Base-by-base conservation (phyloP, 2,888 invertebrate genomes). In the Andrena fulva region DNA sequence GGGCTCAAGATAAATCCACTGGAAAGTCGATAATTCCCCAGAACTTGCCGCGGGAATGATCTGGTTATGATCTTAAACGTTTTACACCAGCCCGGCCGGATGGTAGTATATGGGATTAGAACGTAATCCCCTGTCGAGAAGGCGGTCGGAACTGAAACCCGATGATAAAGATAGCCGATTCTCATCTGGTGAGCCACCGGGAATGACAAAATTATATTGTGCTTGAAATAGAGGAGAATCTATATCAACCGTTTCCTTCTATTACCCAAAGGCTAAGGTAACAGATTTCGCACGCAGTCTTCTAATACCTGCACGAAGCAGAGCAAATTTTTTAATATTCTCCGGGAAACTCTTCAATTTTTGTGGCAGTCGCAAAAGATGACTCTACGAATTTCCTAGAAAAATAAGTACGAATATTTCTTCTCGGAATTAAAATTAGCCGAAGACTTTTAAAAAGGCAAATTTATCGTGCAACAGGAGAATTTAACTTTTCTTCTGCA, bases 91-190 rank as follows among this genome's bases (percentile, higher is more conserved):
- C 52, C 70, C 70, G 78, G 24, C 70, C 48, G 64, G 27, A 60
- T 52, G 42, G 33, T 16, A 12, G 63, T 69, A 64, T 27, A 60
- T 60, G 48, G 60, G 77, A 80, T 66, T 70, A 80, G 70, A 80
- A 56, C 56, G 69, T 66, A 66, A 78, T 78, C 60, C 70, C 27
- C 54, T 20, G 78, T 33, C 48, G 62, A 35, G n/a, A 67, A 75
- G 52, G 27, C 16, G 62, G 54, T 27, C n/a, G 7, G 62, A 12
- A 68, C 54, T 63, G 67, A 52, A 76, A 31, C 27, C 12, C 10
- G 24, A 24, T 6, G 78, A 29, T 7, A 54, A 56, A 48, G 68
- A 7, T 54, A 60, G 24, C 52, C 7, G 59, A 62, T 74, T 66
- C 20, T 52, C 20, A 10, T 52, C 42, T 56, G n/a, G 29, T n/a